phyloP scores from a whole-genome alignment of 1,140 invertebrate species.

The Lordiphosa stackelbergi region DNA sequence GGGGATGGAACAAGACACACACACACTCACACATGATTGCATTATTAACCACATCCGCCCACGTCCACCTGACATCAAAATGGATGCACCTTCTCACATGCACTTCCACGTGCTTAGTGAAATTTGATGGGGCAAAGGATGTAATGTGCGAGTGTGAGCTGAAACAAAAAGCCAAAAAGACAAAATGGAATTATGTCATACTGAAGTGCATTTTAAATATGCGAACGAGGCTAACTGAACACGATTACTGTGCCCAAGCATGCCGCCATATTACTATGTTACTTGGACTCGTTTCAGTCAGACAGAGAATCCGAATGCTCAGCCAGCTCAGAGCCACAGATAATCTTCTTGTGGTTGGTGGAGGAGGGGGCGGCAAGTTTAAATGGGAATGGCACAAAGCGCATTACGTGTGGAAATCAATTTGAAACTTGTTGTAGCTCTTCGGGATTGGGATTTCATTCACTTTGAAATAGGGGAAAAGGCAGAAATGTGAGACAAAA shows the following conservation, averaged over 20 bases:
- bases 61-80: constrained; percentile 16
- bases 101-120: constrained; percentile 57
- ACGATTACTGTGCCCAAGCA: constrained; percentile 16
- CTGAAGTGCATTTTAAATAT: constrained; percentile 71
- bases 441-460: constrained; percentile 35
- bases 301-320: constrained; percentile 16
- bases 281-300: constrained; percentile 42
- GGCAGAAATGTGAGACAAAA: background rate
- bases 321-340: constrained; percentile 19
- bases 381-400: constrained; percentile 22
- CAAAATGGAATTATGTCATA: constrained; percentile 68
- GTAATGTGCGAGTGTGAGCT: background rate
- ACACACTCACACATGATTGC: constrained; percentile 1
- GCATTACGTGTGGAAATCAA: constrained; percentile 57
- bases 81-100: constrained; percentile 33
- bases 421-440: constrained; percentile 42
- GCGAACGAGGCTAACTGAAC: constrained; percentile 50
- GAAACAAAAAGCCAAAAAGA: constrained; percentile 42
- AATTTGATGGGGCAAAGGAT: constrained; percentile 56
- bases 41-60: constrained; percentile 40
- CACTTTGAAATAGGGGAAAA: constrained; percentile 25
- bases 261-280: constrained; percentile 31
- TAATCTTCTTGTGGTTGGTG: constrained; percentile 35
- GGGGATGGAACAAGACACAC: constrained; percentile 3
- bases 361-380: constrained; percentile 8